Percentiles rank a stretch among this genome's conserved stretches.
These are phyloP conservation scores for Nezara viridula DNA, from an alignment of 2,888 invertebrate genomes.

Conservation along the genomic window DNA sequence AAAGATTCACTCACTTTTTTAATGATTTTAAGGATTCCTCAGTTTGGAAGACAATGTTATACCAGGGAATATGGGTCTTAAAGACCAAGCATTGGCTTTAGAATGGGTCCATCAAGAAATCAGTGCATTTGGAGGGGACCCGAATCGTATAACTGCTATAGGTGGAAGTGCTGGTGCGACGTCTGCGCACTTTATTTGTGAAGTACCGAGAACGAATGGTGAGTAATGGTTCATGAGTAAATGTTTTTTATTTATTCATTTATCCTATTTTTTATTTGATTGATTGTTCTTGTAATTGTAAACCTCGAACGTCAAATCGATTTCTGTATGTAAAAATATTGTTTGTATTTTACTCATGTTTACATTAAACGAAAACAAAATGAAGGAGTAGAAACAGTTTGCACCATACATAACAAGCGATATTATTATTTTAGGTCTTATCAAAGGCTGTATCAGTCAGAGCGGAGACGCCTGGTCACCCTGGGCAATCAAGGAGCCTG, in stretches of 20 bases:
- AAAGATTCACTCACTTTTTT: neutral
- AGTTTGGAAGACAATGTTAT: neutral
- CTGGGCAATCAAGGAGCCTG: neutral
- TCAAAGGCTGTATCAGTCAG: neutral
- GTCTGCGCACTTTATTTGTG: neutral
- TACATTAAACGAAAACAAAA: too few species aligned
- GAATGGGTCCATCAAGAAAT: neutral
- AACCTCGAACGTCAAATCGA: too few species aligned
- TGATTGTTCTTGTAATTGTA: too few species aligned
- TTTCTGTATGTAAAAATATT: too few species aligned
- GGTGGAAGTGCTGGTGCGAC: neutral
- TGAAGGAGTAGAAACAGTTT: too few species aligned
- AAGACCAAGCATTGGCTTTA: slow-evolving; percentile 18
- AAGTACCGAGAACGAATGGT: neutral
- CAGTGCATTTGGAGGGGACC: neutral
- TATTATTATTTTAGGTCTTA: neutral
- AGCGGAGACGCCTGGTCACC: neutral
- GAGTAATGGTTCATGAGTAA: too few species aligned
- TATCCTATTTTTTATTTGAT: too few species aligned
- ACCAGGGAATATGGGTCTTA: neutral
- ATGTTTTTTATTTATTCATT: too few species aligned
- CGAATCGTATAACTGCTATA: neutral
- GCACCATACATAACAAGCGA: neutral
- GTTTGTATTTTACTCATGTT: too few species aligned
- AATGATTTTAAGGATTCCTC: neutral